Base-by-base conservation (phyloP, 2,888 invertebrate species). In the Rhagium mordax region DNA sequence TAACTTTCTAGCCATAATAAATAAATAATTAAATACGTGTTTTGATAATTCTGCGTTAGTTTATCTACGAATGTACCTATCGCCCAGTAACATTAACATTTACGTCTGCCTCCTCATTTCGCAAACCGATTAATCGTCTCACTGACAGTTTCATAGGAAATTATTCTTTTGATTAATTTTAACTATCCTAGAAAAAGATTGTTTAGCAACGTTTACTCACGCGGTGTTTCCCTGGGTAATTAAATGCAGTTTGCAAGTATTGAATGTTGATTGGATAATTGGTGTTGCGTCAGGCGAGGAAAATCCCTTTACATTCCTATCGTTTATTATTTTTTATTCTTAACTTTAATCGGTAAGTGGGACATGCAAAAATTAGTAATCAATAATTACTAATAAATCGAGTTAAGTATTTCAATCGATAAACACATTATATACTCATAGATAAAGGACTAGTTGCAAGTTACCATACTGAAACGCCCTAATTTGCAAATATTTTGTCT, bases 151-250 rank as follows among this genome's bases (percentile, higher is more conserved):
- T 21, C 51, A 15, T n/a, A 49, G 51, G 64, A 49, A 49, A 49
- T 64, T 64, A 51, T 27, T 51, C 27, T 64, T 48, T 27, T 64
- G 18, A 51, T 64, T 64, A 64, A 18, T 27, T 64, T 64, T 64
- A 51, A 51, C 64, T 51, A 64, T 51, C 64, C 51, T 64, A 64
- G 64, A 64, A 64, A 51, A 64, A 51, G 51, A 10, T 29, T 18
- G 27, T 29, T 64, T 51, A 27, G 64, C 29, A 51, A 51, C 49
- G 27, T 49, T 64, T 51, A 62, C 10, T 64, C 64, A 29, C 27
- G 16, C n/a, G n/a, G 18, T 51, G 27, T 64, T 64, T 64, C 16
- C 64, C n/a, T 21, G 24, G 27, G 10, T 13, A 64, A 51, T 64
- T 64, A 51, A 64, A 16, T 16, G 27, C 48, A 64, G 15, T 15